These are phyloP conservation scores for Eulemur mongoz DNA, from an alignment of 2,797 vertebrate species.

Conservation along the genomic window DNA sequence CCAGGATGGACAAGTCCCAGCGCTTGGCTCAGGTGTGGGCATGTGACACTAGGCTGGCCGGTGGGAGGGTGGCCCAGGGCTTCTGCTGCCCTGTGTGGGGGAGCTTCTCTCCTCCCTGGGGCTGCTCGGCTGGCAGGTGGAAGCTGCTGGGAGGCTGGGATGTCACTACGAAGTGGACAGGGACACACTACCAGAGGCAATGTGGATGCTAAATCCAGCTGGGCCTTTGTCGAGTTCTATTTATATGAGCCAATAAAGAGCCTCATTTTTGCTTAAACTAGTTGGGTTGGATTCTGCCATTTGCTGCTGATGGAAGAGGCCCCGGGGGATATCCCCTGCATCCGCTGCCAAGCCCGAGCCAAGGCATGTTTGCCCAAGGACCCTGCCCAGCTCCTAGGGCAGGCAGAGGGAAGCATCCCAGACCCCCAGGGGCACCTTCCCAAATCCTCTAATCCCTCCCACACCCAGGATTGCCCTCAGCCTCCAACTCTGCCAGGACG, in stretches of 20 bases:
- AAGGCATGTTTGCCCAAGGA: too few relatives aligned
- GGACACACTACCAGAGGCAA: too few relatives aligned
- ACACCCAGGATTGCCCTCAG: neutral
- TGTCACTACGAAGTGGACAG: neutral
- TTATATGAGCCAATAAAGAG: neutral
- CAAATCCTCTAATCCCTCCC: neutral
- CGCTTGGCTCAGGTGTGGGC: neutral
- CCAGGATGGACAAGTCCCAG: neutral
- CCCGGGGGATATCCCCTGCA: neutral
- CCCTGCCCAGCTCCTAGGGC: neutral
- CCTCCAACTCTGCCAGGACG: neutral
- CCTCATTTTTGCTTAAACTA: neutral
- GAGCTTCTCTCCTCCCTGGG: neutral
- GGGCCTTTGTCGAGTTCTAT: too few relatives aligned
- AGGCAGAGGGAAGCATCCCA: neutral
- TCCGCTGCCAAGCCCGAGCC: neutral
- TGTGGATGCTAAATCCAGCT: neutral
- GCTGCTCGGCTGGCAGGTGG: neutral
- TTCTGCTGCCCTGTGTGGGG: fast-evolving
- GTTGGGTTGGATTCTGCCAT: neutral
- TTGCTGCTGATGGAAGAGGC: neutral
- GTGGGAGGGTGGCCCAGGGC: neutral
- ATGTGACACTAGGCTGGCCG: neutral
- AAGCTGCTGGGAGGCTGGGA: neutral
- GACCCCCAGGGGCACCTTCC: neutral